A percentile compares a stretch with the other conserved stretches of the same genome.
phyloP scores from a whole-genome alignment of 2,113 vertebrate genomes.

The Thoracochromis brauschi region DNA sequence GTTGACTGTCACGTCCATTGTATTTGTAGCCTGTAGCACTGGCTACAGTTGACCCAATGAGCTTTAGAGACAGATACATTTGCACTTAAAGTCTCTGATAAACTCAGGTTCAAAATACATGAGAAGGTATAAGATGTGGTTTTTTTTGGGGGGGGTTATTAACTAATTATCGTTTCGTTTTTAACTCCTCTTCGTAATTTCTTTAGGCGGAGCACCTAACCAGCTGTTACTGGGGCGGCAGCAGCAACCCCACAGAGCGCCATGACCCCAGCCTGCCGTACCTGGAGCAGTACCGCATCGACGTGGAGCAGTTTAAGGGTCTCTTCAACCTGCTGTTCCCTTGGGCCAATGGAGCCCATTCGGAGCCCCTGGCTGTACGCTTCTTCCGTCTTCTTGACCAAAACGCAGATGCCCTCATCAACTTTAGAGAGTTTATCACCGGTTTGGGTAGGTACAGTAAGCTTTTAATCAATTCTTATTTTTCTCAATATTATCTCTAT shows the following conservation, averaged over 20 bases:
- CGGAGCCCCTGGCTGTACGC: constrained; percentile 81
- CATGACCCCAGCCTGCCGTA: constrained; percentile 97
- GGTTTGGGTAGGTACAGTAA: constrained; percentile 79
- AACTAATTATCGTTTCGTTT: neutral
- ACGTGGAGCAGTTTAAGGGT: constrained; percentile 92
- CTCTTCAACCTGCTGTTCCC: constrained; percentile 89
- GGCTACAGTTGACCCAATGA: neutral
- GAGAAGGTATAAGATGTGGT: neutral
- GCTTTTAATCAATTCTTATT: neutral
- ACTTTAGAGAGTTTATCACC: constrained; percentile 92
- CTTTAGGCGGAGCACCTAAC: constrained; percentile 90
- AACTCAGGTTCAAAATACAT: neutral
- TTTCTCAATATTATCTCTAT: neutral
- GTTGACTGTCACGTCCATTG: neutral
- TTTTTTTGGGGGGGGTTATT: neutral
- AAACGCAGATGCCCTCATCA: constrained; percentile 89
- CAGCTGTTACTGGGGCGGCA: constrained; percentile 98
- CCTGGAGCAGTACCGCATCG: constrained; percentile 96
- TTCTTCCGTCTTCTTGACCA: constrained; percentile 88
- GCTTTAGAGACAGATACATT: neutral
- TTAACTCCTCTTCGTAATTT: neutral
- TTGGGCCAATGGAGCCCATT: constrained; percentile 87
- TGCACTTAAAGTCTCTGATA: neutral
- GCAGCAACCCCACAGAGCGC: constrained; percentile 85
- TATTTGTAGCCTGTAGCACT: neutral